A percentile compares a stretch with the other conserved stretches of the same genome.
phyloP scores from a whole-genome alignment of 1,140 invertebrate genomes.

The Colletes gigas region DNA sequence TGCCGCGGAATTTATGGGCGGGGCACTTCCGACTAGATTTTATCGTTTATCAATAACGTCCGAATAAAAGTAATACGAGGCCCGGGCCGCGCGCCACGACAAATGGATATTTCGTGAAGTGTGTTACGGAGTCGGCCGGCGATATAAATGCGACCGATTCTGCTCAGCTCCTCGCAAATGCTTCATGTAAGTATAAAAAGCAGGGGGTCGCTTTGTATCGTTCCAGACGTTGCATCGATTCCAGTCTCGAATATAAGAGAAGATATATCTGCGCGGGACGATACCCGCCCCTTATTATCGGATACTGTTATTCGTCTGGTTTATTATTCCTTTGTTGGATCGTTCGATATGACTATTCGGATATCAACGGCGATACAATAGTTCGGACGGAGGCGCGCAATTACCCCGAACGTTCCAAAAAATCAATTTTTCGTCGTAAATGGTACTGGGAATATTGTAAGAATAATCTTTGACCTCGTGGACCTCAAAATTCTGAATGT shows the following conservation, averaged over 20 bases:
- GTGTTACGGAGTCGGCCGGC: slow-evolving; percentile 60
- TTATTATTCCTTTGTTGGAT: slow-evolving; percentile 18
- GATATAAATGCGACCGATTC: slow-evolving; percentile 55
- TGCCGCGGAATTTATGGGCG: slow-evolving; percentile 69
- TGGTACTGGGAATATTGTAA: too few species aligned
- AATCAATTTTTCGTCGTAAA: too few species aligned
- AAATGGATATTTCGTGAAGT: slow-evolving; percentile 68
- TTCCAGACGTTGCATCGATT: slow-evolving; percentile 48
- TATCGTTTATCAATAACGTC: slow-evolving; percentile 76
- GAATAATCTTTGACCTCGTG: too few species aligned
- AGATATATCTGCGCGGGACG: not conserved
- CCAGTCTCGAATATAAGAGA: not conserved
- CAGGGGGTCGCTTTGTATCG: slow-evolving; percentile 24
- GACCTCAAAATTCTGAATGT: too few species aligned
- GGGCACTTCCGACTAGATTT: slow-evolving; percentile 71
- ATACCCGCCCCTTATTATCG: slow-evolving; percentile 18
- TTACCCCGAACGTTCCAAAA: too few species aligned
- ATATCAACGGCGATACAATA: not conserved
- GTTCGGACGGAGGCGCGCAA: not conserved
- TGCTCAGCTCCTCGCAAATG: slow-evolving; percentile 15
- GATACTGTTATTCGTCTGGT: slow-evolving; percentile 2
- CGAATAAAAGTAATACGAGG: slow-evolving; percentile 64
- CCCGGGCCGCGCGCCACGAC: slow-evolving; percentile 48
- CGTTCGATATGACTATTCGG: not conserved
- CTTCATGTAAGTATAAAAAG: slow-evolving; percentile 10